Percentiles rank a stretch among this genome's conserved stretches.
Conservation (phyloP, 2,797 vertebrate species). For the Aselliscus stoliczkanus region DNA sequence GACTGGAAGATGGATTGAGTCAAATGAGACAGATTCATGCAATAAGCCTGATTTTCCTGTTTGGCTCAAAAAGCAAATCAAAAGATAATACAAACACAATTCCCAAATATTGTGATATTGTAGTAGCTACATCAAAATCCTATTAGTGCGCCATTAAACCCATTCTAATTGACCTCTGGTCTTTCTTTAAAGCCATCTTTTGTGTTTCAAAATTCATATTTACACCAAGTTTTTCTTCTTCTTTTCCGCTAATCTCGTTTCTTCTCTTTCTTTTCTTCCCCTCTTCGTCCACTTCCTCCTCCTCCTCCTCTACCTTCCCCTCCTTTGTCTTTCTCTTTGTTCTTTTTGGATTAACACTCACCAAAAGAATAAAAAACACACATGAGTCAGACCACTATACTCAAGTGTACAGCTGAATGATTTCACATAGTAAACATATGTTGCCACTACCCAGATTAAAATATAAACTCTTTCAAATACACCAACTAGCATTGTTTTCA, state of each 20-base stretch:
- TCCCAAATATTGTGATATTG: not conserved
- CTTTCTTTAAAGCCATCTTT: not conserved
- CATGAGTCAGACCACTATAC: not conserved
- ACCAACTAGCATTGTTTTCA: not conserved
- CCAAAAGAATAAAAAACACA: not conserved
- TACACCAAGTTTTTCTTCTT: not conserved
- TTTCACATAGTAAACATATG: not conserved
- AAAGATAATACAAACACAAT: not conserved
- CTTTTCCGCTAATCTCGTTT: not conserved
- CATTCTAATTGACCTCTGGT: not conserved
- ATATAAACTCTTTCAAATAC: not conserved
- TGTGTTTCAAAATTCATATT: not conserved
- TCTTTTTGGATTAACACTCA: not conserved
- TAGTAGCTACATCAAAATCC: not conserved
- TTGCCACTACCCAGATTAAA: not conserved
- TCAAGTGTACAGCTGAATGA: not conserved
- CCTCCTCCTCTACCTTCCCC: not conserved
- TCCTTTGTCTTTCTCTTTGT: not conserved
- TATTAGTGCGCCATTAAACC: not conserved
- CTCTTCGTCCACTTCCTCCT: too few species aligned
- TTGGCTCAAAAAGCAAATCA: not conserved
- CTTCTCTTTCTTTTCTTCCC: not conserved
- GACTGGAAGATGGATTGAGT: not conserved
- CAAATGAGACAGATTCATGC: not conserved
- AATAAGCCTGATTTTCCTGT: not conserved